These are phyloP conservation scores for Crioceris asparagi DNA, from an alignment of 2,888 invertebrate genomes.

Conservation along the genomic window DNA sequence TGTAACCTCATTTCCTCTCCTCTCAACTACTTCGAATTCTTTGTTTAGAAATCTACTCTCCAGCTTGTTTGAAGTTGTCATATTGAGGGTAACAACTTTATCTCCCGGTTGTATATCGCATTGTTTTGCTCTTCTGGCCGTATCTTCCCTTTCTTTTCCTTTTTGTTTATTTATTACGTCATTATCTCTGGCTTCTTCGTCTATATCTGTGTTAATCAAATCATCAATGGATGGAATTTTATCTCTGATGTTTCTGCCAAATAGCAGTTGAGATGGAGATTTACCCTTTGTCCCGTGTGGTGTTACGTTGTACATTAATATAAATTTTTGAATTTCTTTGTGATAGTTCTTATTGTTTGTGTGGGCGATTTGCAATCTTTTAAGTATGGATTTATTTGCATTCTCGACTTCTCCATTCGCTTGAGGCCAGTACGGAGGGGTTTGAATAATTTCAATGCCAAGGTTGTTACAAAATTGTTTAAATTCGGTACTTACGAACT, in stretches of 20 bases:
- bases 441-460: conserved; percentile 10
- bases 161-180: conserved; percentile 20
- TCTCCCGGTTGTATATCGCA: conserved; percentile 10
- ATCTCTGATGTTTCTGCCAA: conserved; percentile 18
- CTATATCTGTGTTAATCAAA: conserved; percentile 4
- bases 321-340: conserved; percentile 16
- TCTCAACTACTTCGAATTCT: conserved; percentile 8
- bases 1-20: conserved; percentile 10
- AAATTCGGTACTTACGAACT: conserved; percentile 15
- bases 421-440: conserved; percentile 17
- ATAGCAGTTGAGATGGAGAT: conserved; percentile 21
- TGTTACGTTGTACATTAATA: conserved; percentile 20
- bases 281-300: conserved; percentile 25
- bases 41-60: conserved; percentile 1
- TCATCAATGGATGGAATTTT: conserved; percentile 19
- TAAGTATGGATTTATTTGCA: conserved; percentile 22
- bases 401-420: conserved; percentile 26
- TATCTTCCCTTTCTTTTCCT: conserved; percentile 20
- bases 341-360: conserved; percentile 13
- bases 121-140: conserved; percentile 13
- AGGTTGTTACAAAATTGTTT: conserved; percentile 11
- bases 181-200: conserved; percentile 17
- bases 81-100: conserved; percentile 10
- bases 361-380: conserved; percentile 14
- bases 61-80: conserved; percentile 8